These are phyloP conservation scores for Listrodromus nycthemerus DNA, from an alignment of 2,888 invertebrate species.

Conservation along the genomic window DNA sequence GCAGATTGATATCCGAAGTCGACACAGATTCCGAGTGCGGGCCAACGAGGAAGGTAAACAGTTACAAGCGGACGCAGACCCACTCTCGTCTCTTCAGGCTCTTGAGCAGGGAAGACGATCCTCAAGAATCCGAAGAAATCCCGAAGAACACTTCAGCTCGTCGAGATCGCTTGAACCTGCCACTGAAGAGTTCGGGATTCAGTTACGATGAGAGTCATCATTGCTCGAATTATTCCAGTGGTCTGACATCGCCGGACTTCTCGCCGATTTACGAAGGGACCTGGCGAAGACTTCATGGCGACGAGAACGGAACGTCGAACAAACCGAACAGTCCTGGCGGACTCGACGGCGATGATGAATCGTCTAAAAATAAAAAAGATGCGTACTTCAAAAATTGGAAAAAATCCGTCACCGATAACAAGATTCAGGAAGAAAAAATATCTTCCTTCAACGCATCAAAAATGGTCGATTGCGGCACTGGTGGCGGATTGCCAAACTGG, in stretches of 20 bases:
- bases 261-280: slow-evolving; percentile 85
- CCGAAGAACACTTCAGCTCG: slow-evolving; percentile 7
- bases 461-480: slow-evolving; percentile 85
- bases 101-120: slow-evolving; percentile 87
- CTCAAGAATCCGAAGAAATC: slow-evolving; percentile 78
- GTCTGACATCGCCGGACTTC: slow-evolving; percentile 84
- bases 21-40: slow-evolving; percentile 88
- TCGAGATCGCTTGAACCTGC: slow-evolving; percentile 73
- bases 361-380: slow-evolving; percentile 62
- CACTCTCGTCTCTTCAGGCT: slow-evolving; percentile 90
- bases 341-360: slow-evolving; percentile 51
- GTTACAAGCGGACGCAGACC: slow-evolving; percentile 90
- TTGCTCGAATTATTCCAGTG: slow-evolving; percentile 79
- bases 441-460: slow-evolving; percentile 85
- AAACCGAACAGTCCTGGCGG: neutral
- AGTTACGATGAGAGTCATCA: slow-evolving; percentile 82
- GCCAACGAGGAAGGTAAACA: slow-evolving; percentile 86
- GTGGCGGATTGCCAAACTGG: slow-evolving; percentile 76
- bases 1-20: slow-evolving; percentile 88
- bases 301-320: slow-evolving; percentile 32
- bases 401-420: slow-evolving; percentile 59
- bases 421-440: slow-evolving; percentile 84
- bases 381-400: slow-evolving; percentile 79
- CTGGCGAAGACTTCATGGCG: slow-evolving; percentile 61
- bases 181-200: slow-evolving; percentile 74